Evolutionary conservation across 2,888 invertebrate genomes (phyloP).

Genomic region (Chironomus riparius): DNA sequence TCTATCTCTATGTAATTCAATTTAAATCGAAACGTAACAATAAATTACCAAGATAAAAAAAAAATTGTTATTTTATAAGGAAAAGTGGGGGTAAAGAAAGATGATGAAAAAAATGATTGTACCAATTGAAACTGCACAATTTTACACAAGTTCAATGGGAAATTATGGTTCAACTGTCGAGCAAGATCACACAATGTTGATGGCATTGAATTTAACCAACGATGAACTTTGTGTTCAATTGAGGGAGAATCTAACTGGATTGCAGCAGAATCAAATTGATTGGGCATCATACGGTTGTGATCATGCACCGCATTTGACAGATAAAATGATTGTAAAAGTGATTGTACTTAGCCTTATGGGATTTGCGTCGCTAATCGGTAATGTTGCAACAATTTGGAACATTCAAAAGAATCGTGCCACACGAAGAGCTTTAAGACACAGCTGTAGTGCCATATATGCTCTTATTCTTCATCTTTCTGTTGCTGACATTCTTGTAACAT

Average conservation of each 20-base stretch:
- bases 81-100: background rate
- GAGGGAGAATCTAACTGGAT: background rate
- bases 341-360: conserved; percentile 62
- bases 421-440: conserved; percentile 47
- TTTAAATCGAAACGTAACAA: background rate
- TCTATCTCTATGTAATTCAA: no score
- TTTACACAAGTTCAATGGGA: background rate
- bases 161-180: conserved; percentile 11
- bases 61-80: background rate
- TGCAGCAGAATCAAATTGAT: background rate
- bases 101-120: conserved; percentile 11
- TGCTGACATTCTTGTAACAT: conserved; percentile 70
- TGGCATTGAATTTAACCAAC: conserved; percentile 1
- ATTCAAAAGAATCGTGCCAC: conserved; percentile 56
- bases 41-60: background rate
- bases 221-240: conserved; percentile 12
- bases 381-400: conserved; percentile 66
- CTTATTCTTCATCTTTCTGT: conserved; percentile 73
- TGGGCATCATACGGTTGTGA: conserved; percentile 34
- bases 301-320: conserved; percentile 60
- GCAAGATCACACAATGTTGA: background rate
- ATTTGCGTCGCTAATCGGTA: conserved; percentile 61
- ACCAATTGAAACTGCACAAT: conserved; percentile 9
- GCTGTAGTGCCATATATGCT: conserved; percentile 64
- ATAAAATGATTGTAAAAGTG: conserved; percentile 53